phyloP scores from a whole-genome alignment of 2,797 vertebrate genomes.

The Eospalax fontanierii region DNA sequence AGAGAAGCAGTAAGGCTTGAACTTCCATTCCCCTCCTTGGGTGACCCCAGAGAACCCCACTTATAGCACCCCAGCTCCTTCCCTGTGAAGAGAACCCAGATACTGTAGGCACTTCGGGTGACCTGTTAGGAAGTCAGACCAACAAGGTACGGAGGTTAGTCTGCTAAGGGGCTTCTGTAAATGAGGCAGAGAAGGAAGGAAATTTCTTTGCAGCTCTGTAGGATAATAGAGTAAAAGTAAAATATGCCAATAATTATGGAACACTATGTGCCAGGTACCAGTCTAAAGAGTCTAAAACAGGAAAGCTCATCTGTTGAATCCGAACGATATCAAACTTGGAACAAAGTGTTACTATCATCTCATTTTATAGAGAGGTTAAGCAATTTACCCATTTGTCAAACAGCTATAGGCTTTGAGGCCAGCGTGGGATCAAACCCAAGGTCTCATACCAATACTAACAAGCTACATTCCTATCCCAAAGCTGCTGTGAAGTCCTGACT shows the following conservation, averaged over 20 bases:
- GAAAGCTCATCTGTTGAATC: not conserved
- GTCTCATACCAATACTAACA: too few species aligned
- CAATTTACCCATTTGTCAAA: too few species aligned
- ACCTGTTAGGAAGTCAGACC: not conserved
- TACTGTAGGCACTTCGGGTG: not conserved
- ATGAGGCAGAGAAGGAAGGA: not conserved
- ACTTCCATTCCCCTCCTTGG: not conserved
- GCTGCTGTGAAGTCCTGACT: too few species aligned
- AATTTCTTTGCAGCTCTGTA: not conserved
- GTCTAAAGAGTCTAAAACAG: conserved; percentile 4
- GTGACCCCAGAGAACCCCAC: not conserved
- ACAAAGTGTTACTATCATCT: not conserved
- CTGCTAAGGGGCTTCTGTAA: not conserved
- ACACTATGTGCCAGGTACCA: not conserved
- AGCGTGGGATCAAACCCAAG: too few species aligned
- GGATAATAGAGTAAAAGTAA: too few species aligned
- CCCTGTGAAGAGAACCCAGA: not conserved
- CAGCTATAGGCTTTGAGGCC: too few species aligned
- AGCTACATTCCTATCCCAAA: too few species aligned
- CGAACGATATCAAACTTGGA: too few species aligned
- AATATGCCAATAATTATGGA: too few species aligned
- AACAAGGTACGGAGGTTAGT: not conserved
- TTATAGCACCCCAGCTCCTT: not conserved
- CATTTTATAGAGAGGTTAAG: not conserved
- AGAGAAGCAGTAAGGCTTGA: too few species aligned